Conservation (phyloP, 1,140 invertebrate species). For the Trigoniulus corallinus region DNA sequence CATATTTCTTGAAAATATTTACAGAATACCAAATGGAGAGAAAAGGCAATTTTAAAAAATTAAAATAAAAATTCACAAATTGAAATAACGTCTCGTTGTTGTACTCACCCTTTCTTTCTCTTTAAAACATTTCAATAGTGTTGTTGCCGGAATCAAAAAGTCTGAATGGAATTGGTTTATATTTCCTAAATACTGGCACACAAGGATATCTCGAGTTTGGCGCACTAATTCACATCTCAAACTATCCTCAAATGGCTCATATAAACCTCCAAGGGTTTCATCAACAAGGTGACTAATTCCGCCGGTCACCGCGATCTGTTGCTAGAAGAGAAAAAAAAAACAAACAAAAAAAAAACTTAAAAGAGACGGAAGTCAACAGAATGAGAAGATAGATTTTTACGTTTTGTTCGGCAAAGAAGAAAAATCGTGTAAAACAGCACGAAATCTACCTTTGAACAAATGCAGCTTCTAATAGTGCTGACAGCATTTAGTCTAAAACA, state of each 20-base stretch:
- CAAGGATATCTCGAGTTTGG: not conserved
- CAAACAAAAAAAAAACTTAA: not conserved
- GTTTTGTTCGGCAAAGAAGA: too few species aligned
- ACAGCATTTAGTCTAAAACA: too few species aligned
- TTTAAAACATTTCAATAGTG: not conserved
- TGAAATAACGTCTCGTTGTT: too few species aligned
- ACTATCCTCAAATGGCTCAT: not conserved
- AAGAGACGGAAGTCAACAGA: too few species aligned
- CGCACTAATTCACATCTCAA: not conserved
- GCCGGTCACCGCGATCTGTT: not conserved
- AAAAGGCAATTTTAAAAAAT: too few species aligned
- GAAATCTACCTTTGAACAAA: too few species aligned
- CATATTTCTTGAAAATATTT: too few species aligned
- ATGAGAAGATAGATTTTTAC: too few species aligned
- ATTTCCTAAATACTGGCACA: not conserved
- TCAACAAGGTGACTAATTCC: not conserved
- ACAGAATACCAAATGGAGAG: too few species aligned
- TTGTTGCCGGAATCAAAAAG: not conserved
- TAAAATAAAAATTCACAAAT: too few species aligned
- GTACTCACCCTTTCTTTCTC: constrained; percentile 1
- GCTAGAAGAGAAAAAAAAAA: not conserved
- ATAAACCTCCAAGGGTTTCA: not conserved
- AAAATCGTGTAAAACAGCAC: too few species aligned
- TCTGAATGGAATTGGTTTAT: not conserved
- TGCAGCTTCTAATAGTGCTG: too few species aligned